Evolutionary conservation across 1,140 invertebrate species (phyloP).

Genomic region (Hylaeus anthracinus): DNA sequence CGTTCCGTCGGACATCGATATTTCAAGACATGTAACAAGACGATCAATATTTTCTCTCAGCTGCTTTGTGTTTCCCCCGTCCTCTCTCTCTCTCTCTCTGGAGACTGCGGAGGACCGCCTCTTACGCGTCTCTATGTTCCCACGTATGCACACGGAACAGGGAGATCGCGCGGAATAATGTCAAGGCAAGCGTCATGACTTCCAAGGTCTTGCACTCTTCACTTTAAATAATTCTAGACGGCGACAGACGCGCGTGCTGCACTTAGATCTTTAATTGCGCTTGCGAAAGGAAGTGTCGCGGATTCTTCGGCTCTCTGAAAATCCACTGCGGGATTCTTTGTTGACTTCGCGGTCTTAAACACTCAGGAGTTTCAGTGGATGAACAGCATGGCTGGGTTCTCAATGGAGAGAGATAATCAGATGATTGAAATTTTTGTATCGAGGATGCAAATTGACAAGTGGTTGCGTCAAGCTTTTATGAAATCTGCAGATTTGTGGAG

Average conservation of each 20-base stretch:
- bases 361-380: no score
- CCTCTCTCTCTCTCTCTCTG: neutral
- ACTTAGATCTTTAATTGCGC: neutral
- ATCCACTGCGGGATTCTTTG: neutral
- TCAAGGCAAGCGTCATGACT: conserved; percentile 40
- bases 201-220: conserved; percentile 33
- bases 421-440: no score
- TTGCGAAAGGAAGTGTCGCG: neutral
- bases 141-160: conserved; percentile 33
- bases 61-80: neutral
- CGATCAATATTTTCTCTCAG: conserved; percentile 24
- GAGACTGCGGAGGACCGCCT: neutral
- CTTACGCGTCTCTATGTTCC: conserved; percentile 16
- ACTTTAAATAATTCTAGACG: conserved; percentile 9
- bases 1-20: conserved; percentile 34
- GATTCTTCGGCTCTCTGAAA: neutral
- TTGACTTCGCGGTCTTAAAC: neutral
- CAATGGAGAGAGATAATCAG: no score
- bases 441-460: no score
- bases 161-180: conserved; percentile 28
- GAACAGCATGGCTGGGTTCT: no score
- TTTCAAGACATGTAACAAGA: conserved; percentile 29
- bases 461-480: no score
- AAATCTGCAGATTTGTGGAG: no score
- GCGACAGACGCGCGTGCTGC: neutral